Percentiles rank a stretch among this genome's conserved stretches.
phyloP scores from a whole-genome alignment of 2,888 invertebrate species.

The Linnaemya vulpina region DNA sequence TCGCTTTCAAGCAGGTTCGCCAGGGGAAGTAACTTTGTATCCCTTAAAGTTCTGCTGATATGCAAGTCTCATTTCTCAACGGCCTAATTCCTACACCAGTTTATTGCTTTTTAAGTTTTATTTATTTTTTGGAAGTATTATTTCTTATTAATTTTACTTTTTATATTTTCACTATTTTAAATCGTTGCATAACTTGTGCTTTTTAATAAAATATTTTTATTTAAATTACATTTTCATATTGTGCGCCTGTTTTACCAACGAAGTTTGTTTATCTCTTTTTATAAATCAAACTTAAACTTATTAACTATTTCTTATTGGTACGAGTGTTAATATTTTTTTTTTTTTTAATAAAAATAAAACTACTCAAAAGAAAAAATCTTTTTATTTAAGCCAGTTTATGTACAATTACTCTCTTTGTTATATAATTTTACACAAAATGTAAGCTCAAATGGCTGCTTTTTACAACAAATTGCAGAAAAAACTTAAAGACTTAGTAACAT shows the following conservation, averaged over 20 bases:
- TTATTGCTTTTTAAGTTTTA: constrained; percentile 46
- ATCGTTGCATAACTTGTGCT: constrained; percentile 54
- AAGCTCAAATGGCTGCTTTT: constrained; percentile 17
- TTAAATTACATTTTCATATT: constrained; percentile 24
- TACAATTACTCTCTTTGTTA: constrained; percentile 27
- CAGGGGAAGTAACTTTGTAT: too few species aligned
- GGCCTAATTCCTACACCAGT: background rate
- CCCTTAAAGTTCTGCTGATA: too few species aligned
- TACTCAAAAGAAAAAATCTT: background rate
- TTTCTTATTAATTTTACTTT: background rate
- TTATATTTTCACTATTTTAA: constrained; percentile 34
- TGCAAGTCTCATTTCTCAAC: too few species aligned
- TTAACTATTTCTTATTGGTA: constrained; percentile 31
- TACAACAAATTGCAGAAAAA: background rate
- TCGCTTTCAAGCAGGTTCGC: too few species aligned
- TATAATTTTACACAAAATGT: constrained; percentile 41
- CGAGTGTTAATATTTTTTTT: background rate
- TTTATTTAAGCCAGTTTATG: background rate
- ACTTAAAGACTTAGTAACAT: background rate
- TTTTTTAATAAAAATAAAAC: constrained; percentile 1
- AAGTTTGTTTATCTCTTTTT: constrained; percentile 20
- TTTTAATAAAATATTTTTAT: constrained; percentile 25
- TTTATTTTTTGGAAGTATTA: constrained; percentile 3
- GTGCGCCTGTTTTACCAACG: constrained; percentile 55
- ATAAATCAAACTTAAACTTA: constrained; percentile 36